Evolutionary conservation across 2,888 invertebrate species (phyloP), one percentile per base, ranked within the genome.

Genomic region (Drosophila nigritarsus): DNA sequence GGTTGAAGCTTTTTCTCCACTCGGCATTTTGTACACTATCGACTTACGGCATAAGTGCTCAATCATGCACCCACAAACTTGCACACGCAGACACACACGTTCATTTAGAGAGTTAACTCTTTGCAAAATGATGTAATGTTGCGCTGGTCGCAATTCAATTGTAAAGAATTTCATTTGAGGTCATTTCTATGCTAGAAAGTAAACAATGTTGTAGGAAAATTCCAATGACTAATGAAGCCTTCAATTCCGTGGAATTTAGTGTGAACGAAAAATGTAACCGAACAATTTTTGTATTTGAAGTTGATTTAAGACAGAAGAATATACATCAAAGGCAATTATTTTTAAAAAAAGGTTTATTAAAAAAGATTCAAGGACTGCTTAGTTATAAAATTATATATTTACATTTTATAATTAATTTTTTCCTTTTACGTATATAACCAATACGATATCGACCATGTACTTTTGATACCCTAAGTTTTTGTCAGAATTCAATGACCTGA

Each of bases 41-140:
- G 62, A 36, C 49, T 73, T 88, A 72, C 55, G 74, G 60, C 74
- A 76, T 73, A 89, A 89, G 80, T 87, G 85, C 90, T 82, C 88
- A 67, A 78, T 85, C 89, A 84, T 84, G 85, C 72, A 63, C 34
- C 58, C 48, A 78, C 55, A 70, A 50, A 56, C 40, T 20, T 34
- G 65, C 54, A 34, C 20, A 66, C 45, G 45, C 27, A 65, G 4
- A 55, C 29, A 45, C 29, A 42, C 15, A 51, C 30, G n/a, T 45
- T 45, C 20, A 36, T 24, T n/a, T n/a, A n/a, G 42, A 29, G 51
- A 74, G 49, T 87, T 67, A 78, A 89, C 82, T 67, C 20, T 61
- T 64, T 59, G 78, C 77, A 45, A 80, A 80, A 73, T 85, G 66
- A 89, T 85, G 89, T 82, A 85, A 85, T 80, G 32, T 58, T 66